A percentile compares a stretch with the other conserved stretches of the same genome.
Conservation (phyloP, 2,113 vertebrate genomes). For the Rhabdomys dilectus region DNA sequence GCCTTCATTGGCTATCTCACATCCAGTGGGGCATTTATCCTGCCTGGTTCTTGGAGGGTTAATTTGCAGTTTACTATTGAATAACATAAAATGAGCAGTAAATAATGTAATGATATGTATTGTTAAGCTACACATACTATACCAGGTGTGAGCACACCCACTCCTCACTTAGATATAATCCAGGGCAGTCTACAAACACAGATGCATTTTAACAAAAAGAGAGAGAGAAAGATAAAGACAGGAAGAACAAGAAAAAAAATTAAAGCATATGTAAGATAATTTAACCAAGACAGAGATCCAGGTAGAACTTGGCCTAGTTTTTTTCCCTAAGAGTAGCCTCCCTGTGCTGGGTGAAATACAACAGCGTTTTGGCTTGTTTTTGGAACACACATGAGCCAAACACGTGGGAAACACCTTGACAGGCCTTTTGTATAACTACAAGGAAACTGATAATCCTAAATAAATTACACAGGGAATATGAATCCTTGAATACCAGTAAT, state of each 20-base stretch:
- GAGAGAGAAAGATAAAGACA: slow-evolving; percentile 88
- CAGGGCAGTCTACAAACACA: slow-evolving; percentile 95
- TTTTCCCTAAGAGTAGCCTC: slow-evolving; percentile 82
- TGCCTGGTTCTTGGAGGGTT: slow-evolving; percentile 85
- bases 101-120: slow-evolving; percentile 96
- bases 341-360: slow-evolving; percentile 86
- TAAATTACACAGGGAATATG: slow-evolving; percentile 92
- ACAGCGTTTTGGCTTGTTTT: slow-evolving; percentile 89
- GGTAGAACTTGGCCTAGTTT: slow-evolving; percentile 88
- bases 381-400: slow-evolving; percentile 92
- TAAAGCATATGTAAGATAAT: slow-evolving; percentile 89
- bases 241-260: slow-evolving; percentile 88
- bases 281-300: slow-evolving; percentile 92
- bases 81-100: slow-evolving; percentile 93
- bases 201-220: slow-evolving; percentile 96
- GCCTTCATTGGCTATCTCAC: slow-evolving; percentile 62
- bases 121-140: slow-evolving; percentile 92
- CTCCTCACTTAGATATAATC: slow-evolving; percentile 92
- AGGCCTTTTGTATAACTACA: slow-evolving; percentile 95
- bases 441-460: slow-evolving; percentile 97
- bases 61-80: slow-evolving; percentile 89
- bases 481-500: slow-evolving; percentile 99
- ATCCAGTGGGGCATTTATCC: slow-evolving; percentile 57
- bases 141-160: slow-evolving; percentile 97
- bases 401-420: slow-evolving; percentile 92